phyloP scores from a whole-genome alignment of 2,888 invertebrate genomes.

The Prenolepis imparis region DNA sequence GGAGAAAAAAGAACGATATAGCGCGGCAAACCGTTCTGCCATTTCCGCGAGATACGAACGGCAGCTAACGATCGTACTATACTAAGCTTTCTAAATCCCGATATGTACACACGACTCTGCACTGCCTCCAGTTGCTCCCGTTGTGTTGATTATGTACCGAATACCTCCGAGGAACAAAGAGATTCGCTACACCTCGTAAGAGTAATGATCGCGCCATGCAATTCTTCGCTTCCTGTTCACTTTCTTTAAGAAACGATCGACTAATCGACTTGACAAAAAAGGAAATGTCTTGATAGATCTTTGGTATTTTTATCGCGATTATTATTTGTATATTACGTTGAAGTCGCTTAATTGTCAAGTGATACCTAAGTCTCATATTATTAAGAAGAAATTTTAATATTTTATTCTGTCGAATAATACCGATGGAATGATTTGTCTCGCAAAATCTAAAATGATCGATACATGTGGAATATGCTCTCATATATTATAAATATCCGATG shows the following conservation, averaged over 20 bases:
- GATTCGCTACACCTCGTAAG: constrained; percentile 21
- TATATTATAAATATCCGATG: background rate
- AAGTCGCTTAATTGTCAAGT: background rate
- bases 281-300: background rate
- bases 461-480: background rate
- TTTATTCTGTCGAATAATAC: background rate
- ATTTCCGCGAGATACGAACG: constrained; percentile 32
- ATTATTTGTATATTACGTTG: background rate
- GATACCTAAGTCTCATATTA: background rate
- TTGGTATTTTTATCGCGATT: background rate
- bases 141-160: constrained; percentile 17
- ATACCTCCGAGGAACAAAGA: constrained; percentile 2
- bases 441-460: background rate
- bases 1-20: background rate
- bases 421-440: background rate
- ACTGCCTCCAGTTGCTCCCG: background rate
- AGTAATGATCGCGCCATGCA: constrained; percentile 15
- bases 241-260: background rate
- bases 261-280: background rate
- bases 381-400: background rate
- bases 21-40: constrained; percentile 32
- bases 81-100: constrained; percentile 2
- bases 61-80: constrained; percentile 5
- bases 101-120: constrained; percentile 33
- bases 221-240: background rate